Evolutionary conservation across 2,888 invertebrate species (phyloP).

Genomic region (Eupithecia inturbata): DNA sequence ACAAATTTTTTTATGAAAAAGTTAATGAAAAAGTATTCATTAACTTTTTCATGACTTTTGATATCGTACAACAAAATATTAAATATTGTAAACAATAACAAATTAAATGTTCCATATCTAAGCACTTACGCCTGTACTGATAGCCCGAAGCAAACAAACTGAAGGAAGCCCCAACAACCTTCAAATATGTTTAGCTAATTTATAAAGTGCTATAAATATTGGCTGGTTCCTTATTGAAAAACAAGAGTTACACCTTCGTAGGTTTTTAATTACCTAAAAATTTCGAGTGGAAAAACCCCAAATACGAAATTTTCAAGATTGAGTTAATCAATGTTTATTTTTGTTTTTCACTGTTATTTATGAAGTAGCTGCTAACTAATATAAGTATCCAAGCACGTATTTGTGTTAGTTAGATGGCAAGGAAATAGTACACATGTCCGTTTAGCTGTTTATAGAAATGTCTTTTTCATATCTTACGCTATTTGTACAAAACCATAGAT

Average conservation of each 20-base stretch:
- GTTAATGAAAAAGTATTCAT: too few species aligned
- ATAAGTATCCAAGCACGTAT: not conserved
- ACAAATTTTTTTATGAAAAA: too few species aligned
- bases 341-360: not conserved
- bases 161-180: not conserved
- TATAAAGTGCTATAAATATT: not conserved
- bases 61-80: not conserved
- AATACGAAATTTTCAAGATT: not conserved
- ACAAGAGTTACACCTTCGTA: not conserved
- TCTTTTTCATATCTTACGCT: not conserved
- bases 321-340: not conserved
- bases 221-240: not conserved
- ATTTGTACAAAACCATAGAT: not conserved
- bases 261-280: not conserved
- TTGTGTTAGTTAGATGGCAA: too few species aligned
- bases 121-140: not conserved
- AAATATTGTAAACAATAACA: not conserved
- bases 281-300: not conserved
- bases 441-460: too few species aligned
- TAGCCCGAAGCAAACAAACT: conserved; percentile 8
- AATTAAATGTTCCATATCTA: not conserved
- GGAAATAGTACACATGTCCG: too few species aligned
- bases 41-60: too few species aligned
- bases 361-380: too few species aligned
- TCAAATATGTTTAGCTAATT: not conserved